These are phyloP conservation scores for Mesochorus sp. DNA, from an alignment of 2,888 invertebrate species.

Conservation along the genomic window DNA sequence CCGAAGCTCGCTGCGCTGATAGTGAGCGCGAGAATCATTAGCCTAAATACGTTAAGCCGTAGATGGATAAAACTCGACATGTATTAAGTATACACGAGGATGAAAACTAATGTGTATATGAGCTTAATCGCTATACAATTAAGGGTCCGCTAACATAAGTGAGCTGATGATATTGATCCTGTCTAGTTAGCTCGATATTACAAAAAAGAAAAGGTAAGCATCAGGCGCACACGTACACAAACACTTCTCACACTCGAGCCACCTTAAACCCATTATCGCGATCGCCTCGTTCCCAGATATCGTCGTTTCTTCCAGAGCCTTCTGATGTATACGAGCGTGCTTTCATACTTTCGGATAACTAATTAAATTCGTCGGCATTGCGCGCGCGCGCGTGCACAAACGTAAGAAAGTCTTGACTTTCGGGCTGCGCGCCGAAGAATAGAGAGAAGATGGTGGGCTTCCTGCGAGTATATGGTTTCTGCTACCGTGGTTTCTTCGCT, in stretches of 20 bases:
- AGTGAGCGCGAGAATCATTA: slow-evolving; percentile 40
- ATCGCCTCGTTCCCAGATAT: slow-evolving; percentile 71
- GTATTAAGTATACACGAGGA: neutral
- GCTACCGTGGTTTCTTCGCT: slow-evolving; percentile 12
- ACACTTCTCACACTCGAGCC: slow-evolving; percentile 12
- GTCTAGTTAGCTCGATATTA: no score
- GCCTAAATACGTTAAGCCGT: slow-evolving; percentile 50
- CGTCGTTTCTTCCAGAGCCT: slow-evolving; percentile 52
- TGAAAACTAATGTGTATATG: neutral
- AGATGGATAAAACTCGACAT: slow-evolving; percentile 31
- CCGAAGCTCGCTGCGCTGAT: no score
- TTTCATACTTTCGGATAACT: slow-evolving; percentile 70
- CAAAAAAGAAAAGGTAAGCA: neutral
- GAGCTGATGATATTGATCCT: slow-evolving; percentile 5
- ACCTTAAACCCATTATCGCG: slow-evolving; percentile 55
- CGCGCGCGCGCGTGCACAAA: neutral
- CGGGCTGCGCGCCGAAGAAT: slow-evolving; percentile 6
- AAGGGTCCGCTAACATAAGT: neutral
- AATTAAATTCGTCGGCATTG: slow-evolving; percentile 64
- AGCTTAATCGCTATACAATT: neutral
- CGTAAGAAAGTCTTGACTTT: slow-evolving; percentile 47
- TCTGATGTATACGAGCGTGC: slow-evolving; percentile 2
- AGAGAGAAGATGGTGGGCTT: slow-evolving; percentile 7
- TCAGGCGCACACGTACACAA: neutral
- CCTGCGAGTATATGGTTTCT: slow-evolving; percentile 18